Conservation (phyloP, 2,113 vertebrate species). For the Enhydra lutris region DNA sequence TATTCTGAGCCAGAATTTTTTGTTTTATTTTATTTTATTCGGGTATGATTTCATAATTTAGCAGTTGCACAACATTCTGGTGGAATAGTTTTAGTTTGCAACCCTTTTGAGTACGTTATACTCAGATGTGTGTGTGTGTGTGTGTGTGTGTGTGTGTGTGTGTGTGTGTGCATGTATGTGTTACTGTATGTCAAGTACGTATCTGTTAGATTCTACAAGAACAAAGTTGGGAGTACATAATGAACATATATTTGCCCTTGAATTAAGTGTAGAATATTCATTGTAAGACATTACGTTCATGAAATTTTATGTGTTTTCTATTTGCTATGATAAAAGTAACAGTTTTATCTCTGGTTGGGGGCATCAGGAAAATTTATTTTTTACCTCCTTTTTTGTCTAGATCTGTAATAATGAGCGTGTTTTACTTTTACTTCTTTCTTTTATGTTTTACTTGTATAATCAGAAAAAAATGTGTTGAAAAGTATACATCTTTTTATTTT, state of each 20-base stretch:
- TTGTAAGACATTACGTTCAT: background rate
- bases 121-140: background rate
- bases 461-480: conserved; percentile 21
- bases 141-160: background rate
- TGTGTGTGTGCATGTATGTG: background rate
- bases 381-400: background rate
- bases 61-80: conserved; percentile 24
- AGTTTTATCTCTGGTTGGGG: background rate
- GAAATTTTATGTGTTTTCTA: conserved; percentile 28
- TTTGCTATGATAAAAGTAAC: conserved; percentile 37
- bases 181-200: conserved; percentile 20
- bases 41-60: conserved; percentile 43
- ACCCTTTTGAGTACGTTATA: background rate
- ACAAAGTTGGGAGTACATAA: background rate
- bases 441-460: conserved; percentile 13
- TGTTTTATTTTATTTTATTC: background rate
- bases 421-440: background rate
- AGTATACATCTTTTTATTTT: background rate
- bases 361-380: background rate
- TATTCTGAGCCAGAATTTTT: background rate
- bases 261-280: conserved; percentile 30
- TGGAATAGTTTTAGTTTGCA: conserved; percentile 38
- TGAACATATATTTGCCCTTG: conserved; percentile 35
- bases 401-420: background rate
- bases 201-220: conserved; percentile 48